Base-by-base conservation (phyloP, 2,797 vertebrate genomes). In the Brachymystax lenok region DNA sequence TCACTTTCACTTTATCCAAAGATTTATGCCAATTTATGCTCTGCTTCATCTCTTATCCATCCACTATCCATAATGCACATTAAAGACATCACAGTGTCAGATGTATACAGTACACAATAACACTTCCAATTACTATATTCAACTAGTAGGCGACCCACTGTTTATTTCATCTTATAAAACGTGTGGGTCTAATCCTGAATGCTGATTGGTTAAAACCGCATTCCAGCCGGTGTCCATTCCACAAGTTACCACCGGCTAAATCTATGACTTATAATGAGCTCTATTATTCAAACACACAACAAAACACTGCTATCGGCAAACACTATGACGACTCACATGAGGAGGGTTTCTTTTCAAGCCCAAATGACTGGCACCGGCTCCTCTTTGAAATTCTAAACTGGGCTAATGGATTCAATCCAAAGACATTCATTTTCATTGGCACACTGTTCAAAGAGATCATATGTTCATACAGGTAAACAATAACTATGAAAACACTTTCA, bases 281-380 rank as follows among this genome's bases (percentile, higher is more conserved):
- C 77, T 80, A 81, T 87, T 88, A 88, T 89, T 88, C 83, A 84
- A 80, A 75, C 61, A 76, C 74, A 84, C 83, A 81, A 88, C 80
- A 79, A 19, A 69, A 84, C 80, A 17, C 74, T 16, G 3, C 30
- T 8, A 76, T 78, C 21, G 2, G 68, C 76, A 85, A 88, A 87
- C 79, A 89, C 87, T 88, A 87, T 88, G 77, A 75, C 56, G 3
- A 59, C 56, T 7, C 56, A 21, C n/a, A 21, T 24, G 21, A 12
- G 59, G 46, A 77, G 75, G 27, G 13, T 81, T 79, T 82, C 73
- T 82, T 46, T 77, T 83, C 77, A 80, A 77, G 77, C 76, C 70
- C 1, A 35, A 85, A 68, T 66, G 79, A 78, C 80, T 74, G 74
- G 68, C 67, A 73, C 30, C 28, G 69, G 73, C 52, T 82, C 73